phyloP scores from a whole-genome alignment of 1,140 invertebrate genomes.

The Pristionchus pacificus region DNA sequence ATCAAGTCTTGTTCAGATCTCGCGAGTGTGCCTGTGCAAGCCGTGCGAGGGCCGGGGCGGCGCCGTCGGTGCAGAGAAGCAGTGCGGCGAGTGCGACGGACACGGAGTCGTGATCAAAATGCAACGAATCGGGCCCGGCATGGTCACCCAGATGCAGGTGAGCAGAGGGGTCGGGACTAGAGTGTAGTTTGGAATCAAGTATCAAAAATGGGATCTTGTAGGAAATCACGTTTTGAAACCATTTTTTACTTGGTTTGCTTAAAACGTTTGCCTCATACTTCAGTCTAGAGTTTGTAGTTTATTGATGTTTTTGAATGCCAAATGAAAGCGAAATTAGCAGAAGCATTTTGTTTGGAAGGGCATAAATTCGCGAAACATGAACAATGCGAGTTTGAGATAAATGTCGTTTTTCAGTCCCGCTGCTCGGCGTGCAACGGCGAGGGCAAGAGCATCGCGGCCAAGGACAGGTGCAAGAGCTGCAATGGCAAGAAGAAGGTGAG shows the following conservation, averaged over 20 bases:
- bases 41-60: constrained; percentile 94
- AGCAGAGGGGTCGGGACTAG: no score
- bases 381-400: no score
- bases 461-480: constrained; percentile 88
- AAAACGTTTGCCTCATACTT: no score
- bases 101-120: constrained; percentile 84
- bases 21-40: constrained; percentile 76
- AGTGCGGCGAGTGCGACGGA: constrained; percentile 81
- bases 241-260: no score
- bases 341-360: no score
- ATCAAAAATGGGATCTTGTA: no score
- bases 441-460: constrained; percentile 54
- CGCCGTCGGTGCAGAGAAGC: constrained; percentile 82
- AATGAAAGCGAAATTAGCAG: no score
- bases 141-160: constrained; percentile 92
- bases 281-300: no score
- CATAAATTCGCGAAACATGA: no score
- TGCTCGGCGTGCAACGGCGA: constrained; percentile 30
- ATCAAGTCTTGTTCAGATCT: not conserved
- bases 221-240: no score
- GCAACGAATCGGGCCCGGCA: constrained; percentile 83
- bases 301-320: no score
- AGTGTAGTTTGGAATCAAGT: no score
- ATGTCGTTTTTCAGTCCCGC: constrained; percentile 37
- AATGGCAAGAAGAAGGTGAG: constrained; percentile 82